phyloP scores from a whole-genome alignment of 2,113 vertebrate species.

The Uropsilus gracilis region DNA sequence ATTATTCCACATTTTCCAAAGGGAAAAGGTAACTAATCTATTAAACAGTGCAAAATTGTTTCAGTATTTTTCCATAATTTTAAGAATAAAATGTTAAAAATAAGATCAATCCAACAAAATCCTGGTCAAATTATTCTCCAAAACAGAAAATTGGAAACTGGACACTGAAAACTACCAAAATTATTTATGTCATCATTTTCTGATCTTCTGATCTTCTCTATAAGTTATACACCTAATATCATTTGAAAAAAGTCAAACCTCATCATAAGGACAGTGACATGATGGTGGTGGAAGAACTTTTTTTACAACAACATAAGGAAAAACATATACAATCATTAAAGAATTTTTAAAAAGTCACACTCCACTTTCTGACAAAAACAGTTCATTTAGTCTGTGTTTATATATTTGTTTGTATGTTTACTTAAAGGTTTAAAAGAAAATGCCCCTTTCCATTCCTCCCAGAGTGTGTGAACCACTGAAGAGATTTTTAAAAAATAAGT shows the following conservation, averaged over 20 bases:
- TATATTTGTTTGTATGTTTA: too few relatives aligned
- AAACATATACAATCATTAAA: too few relatives aligned
- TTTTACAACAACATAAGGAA: too few relatives aligned
- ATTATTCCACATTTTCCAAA: neutral
- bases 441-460: neutral
- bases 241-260: too few relatives aligned
- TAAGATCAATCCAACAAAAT: neutral
- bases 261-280: too few relatives aligned
- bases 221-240: too few relatives aligned
- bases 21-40: neutral
- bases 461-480: neutral
- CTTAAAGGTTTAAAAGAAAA: neutral
- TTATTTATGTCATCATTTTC: neutral
- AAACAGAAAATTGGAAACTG: neutral
- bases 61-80: neutral
- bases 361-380: too few relatives aligned
- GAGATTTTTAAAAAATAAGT: conserved; percentile 1
- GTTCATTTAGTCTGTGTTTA: too few relatives aligned
- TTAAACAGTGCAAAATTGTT: neutral
- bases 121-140: neutral
- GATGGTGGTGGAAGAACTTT: too few relatives aligned
- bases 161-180: neutral
- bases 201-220: too few relatives aligned
- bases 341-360: too few relatives aligned
- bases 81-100: neutral